Evolutionary conservation across 1,140 invertebrate genomes (phyloP).

Genomic region (Teleogryllus occipitalis): DNA sequence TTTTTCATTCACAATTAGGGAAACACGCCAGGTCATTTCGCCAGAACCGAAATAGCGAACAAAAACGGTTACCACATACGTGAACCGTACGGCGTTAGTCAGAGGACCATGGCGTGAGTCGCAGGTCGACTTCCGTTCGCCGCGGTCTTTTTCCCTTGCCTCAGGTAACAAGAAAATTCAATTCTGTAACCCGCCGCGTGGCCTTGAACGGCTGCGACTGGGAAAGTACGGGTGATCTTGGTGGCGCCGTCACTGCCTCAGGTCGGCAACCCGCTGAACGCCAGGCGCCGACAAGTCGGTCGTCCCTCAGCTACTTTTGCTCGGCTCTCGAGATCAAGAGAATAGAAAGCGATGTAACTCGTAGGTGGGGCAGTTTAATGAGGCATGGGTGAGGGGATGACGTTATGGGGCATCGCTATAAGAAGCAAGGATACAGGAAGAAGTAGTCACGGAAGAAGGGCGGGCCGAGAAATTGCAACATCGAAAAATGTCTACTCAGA

Average conservation of each 20-base stretch:
- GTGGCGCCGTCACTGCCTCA: too few relatives aligned
- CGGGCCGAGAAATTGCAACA: too few relatives aligned
- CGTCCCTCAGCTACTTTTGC: not conserved
- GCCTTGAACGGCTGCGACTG: not conserved
- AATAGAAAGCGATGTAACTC: too few relatives aligned
- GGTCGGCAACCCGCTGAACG: not conserved
- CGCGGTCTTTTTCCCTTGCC: not conserved
- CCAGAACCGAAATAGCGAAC: not conserved
- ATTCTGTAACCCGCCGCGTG: not conserved
- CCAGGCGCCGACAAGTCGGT: too few relatives aligned
- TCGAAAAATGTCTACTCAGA: too few relatives aligned
- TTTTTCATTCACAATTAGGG: not conserved
- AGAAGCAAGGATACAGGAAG: too few relatives aligned
- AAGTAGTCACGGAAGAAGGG: too few relatives aligned
- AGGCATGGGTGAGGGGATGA: too few relatives aligned
- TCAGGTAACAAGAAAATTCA: not conserved
- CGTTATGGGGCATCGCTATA: too few relatives aligned
- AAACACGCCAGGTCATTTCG: not conserved
- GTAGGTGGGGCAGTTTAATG: too few relatives aligned
- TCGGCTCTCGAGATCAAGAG: too few relatives aligned
- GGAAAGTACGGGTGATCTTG: not conserved
- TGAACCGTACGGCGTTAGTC: not conserved
- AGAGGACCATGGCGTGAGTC: not conserved
- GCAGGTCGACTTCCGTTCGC: not conserved
- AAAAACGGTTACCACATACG: not conserved